Conservation (phyloP, 2,113 vertebrate genomes). For the Micronisus gabar region DNA sequence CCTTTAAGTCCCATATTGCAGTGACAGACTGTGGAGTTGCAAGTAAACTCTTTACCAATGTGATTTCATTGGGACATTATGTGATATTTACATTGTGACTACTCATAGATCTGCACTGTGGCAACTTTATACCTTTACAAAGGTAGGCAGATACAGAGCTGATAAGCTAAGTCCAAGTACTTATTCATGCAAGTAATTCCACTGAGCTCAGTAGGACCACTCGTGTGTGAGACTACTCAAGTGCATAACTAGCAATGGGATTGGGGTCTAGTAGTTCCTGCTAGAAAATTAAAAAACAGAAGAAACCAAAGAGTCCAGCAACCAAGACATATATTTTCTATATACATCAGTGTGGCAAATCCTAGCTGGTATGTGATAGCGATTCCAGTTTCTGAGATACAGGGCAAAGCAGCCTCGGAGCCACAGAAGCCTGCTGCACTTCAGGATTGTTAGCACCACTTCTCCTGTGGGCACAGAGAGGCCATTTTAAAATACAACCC, state of each 20-base stretch:
- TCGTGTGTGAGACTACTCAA: neutral
- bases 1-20: neutral
- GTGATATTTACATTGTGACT: neutral
- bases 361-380: neutral
- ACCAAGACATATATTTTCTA: neutral
- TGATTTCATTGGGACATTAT: neutral
- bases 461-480: neutral
- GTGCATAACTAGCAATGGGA: neutral
- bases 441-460: neutral
- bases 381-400: neutral
- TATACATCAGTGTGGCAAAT: neutral
- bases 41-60: neutral
- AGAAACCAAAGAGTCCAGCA: neutral
- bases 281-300: neutral
- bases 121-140: neutral
- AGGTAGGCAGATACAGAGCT: neutral
- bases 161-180: neutral
- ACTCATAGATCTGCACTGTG: neutral
- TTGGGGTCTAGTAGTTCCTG: neutral
- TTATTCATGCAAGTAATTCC: neutral
- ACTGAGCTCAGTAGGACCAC: neutral
- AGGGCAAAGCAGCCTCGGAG: neutral
- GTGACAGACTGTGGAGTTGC: neutral
- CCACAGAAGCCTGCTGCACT: fast-evolving
- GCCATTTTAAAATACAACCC: neutral